Evolutionary conservation across 2,888 invertebrate species (phyloP).

Genomic region (Schrankia costaestrigalis): DNA sequence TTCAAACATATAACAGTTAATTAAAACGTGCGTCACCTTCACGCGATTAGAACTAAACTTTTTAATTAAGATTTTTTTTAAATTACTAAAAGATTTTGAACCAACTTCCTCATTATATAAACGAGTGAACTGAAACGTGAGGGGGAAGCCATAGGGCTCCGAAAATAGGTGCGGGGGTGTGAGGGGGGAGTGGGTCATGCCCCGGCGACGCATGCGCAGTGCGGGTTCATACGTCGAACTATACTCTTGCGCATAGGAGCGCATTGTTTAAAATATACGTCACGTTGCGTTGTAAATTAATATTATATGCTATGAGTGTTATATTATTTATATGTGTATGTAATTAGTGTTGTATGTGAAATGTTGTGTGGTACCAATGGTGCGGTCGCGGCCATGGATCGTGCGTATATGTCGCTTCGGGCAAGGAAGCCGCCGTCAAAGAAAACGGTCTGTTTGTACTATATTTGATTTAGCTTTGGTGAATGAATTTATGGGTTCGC

Average conservation of each 20-base stretch:
- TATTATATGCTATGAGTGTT: background rate
- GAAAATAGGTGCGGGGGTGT: conserved; percentile 56
- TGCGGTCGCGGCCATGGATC: conserved; percentile 73
- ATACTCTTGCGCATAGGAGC: conserved; percentile 31
- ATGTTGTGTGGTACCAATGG: conserved; percentile 73
- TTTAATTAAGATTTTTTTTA: too few species aligned
- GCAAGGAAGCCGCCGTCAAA: conserved; percentile 69
- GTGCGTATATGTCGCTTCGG: conserved; percentile 77
- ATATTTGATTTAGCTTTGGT: too few species aligned
- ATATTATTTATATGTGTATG: too few species aligned
- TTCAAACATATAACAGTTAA: too few species aligned
- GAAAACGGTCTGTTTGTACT: conserved; percentile 64
- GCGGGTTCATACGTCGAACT: conserved; percentile 39
- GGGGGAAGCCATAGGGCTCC: conserved; percentile 53
- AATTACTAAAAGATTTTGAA: too few species aligned
- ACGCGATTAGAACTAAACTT: too few species aligned
- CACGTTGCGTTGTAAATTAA: background rate
- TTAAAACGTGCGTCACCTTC: too few species aligned
- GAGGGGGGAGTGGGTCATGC: conserved; percentile 34
- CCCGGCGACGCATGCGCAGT: conserved; percentile 48
- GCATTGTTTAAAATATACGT: conserved; percentile 10
- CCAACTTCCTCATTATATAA: conserved; percentile 6
- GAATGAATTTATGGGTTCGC: too few species aligned
- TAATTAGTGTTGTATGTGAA: conserved; percentile 24
- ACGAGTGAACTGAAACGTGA: conserved; percentile 18